phyloP scores from a whole-genome alignment of 1,140 invertebrate species.

The Brachionus asplanchnoidis region DNA sequence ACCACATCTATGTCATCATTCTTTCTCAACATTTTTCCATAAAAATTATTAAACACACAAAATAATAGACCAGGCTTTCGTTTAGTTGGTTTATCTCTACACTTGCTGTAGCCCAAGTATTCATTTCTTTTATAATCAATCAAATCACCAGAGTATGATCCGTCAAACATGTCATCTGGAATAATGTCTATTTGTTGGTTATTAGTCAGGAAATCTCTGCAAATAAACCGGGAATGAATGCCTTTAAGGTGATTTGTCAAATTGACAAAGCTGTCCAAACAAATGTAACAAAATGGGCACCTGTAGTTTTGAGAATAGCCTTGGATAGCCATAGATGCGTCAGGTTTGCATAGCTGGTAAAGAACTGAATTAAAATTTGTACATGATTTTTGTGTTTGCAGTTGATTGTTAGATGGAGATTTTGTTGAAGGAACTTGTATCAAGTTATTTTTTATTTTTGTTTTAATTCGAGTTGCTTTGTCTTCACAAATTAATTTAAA shows the following conservation, averaged over 20 bases:
- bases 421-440: background rate
- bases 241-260: background rate
- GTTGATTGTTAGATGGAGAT: background rate
- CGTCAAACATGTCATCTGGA: background rate
- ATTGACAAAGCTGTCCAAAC: background rate
- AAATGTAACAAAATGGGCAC: background rate
- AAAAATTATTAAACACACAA: background rate
- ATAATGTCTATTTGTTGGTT: background rate
- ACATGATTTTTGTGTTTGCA: background rate
- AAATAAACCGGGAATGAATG: background rate
- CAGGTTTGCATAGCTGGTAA: background rate
- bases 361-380: background rate
- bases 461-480: background rate
- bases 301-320: background rate
- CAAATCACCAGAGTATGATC: background rate
- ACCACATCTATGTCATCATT: background rate
- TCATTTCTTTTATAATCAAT: background rate
- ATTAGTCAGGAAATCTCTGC: background rate
- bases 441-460: background rate
- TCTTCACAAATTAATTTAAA: background rate
- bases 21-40: background rate
- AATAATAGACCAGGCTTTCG: background rate
- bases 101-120: background rate
- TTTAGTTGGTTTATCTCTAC: background rate
- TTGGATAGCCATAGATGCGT: background rate